Conservation (phyloP, 2,888 invertebrate genomes). For the Rotaria socialis region DNA sequence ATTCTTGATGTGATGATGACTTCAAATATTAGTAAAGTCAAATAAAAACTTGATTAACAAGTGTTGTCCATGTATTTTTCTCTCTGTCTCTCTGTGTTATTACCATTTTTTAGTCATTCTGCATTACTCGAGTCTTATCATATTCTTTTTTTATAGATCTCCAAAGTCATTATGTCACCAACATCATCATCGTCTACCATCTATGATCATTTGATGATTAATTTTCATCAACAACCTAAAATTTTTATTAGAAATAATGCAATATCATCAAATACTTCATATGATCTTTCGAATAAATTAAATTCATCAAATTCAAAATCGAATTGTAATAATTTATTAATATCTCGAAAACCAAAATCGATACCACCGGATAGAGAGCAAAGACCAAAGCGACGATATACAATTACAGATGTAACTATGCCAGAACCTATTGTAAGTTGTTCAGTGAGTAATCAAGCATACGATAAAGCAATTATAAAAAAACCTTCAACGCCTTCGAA, state of each 20-base stretch:
- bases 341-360: background rate
- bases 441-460: background rate
- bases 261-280: background rate
- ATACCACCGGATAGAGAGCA: background rate
- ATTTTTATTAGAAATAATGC: background rate
- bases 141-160: background rate
- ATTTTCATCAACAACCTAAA: background rate
- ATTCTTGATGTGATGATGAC: background rate
- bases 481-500: background rate
- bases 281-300: background rate
- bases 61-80: no score
- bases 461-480: background rate
- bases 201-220: background rate
- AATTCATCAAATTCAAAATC: background rate
- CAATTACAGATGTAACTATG: background rate
- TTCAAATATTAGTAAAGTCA: background rate
- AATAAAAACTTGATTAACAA: background rate
- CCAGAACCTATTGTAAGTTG: background rate
- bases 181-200: background rate
- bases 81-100: no score
- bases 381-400: background rate
- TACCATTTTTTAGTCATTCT: no score
- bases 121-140: no score
- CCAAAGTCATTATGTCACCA: constrained; percentile 23
- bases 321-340: background rate